Conservation (phyloP, 2,888 invertebrate species). For the Stramonita haemastoma region DNA sequence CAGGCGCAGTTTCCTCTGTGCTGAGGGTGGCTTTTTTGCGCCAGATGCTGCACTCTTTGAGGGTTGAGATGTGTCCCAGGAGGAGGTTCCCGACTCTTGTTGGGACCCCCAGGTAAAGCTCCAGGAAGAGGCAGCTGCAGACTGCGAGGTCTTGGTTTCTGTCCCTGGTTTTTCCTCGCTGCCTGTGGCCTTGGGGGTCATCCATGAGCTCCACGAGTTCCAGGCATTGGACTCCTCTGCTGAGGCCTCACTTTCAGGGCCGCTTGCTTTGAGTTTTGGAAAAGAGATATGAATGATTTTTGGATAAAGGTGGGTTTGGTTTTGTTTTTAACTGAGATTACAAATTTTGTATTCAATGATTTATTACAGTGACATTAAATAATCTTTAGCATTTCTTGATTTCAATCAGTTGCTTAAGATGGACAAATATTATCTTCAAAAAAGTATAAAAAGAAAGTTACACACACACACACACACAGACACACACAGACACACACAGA, state of each 20-base stretch:
- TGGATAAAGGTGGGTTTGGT: too few relatives aligned
- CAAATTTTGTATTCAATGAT: too few relatives aligned
- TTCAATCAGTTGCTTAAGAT: too few relatives aligned
- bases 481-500: neutral
- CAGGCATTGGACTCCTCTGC: conserved; percentile 49
- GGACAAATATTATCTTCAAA: too few relatives aligned
- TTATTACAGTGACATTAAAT: too few relatives aligned
- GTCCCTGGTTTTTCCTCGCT: conserved; percentile 34
- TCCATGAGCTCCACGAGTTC: conserved; percentile 54
- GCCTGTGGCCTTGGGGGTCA: conserved; percentile 34
- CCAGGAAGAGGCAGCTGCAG: conserved; percentile 43
- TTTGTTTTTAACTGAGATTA: too few relatives aligned
- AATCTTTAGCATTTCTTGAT: too few relatives aligned
- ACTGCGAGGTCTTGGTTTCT: conserved; percentile 7
- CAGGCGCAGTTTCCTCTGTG: neutral
- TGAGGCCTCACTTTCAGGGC: neutral
- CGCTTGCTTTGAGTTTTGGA: neutral
- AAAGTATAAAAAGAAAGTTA: too few relatives aligned
- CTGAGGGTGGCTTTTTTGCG: neutral
- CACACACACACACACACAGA: too few relatives aligned
- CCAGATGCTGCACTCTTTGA: neutral
- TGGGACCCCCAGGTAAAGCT: conserved; percentile 49
- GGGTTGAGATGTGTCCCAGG: neutral
- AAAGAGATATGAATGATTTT: too few relatives aligned
- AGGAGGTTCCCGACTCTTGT: neutral